These are phyloP conservation scores for Stichodactyla helianthus DNA, from an alignment of 64 coral and sea anemone genomes.

Conservation along the genomic window DNA sequence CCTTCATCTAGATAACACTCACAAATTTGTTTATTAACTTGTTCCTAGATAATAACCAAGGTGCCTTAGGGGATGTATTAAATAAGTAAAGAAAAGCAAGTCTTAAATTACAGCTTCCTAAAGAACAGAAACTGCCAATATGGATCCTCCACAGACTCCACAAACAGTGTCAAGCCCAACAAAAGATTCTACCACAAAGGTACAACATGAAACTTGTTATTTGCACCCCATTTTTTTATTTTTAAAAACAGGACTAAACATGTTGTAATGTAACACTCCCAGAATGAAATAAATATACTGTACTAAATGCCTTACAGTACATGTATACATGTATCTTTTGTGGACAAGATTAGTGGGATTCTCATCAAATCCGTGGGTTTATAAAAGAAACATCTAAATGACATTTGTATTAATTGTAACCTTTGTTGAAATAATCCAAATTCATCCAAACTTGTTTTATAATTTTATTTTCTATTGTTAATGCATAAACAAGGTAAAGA, in stretches of 20 bases:
- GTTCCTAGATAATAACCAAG: neutral
- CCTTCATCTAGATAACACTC: neutral
- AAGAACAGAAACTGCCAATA: neutral
- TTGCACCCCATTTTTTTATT: neutral
- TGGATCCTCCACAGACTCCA: neutral
- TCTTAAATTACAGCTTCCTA: neutral
- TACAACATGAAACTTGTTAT: neutral
- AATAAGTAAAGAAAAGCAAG: neutral
- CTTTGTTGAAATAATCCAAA: neutral
- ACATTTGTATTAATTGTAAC: neutral
- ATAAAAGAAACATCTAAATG: neutral
- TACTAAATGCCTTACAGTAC: neutral
- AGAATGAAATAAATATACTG: neutral
- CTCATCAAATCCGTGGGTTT: neutral
- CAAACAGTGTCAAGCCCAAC: neutral
- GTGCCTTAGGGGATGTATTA: conserved; percentile 1
- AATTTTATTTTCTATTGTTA: neutral
- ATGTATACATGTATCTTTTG: neutral
- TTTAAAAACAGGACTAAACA: neutral
- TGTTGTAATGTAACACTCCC: neutral
- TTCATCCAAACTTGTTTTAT: too few relatives aligned
- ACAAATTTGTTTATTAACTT: neutral
- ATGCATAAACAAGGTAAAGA: neutral
- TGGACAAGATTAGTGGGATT: neutral
- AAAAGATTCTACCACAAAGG: neutral